Evolutionary conservation across 2,797 vertebrate species (phyloP), one percentile per base, ranked within the genome.

Genomic region (Amblyraja radiata): DNA sequence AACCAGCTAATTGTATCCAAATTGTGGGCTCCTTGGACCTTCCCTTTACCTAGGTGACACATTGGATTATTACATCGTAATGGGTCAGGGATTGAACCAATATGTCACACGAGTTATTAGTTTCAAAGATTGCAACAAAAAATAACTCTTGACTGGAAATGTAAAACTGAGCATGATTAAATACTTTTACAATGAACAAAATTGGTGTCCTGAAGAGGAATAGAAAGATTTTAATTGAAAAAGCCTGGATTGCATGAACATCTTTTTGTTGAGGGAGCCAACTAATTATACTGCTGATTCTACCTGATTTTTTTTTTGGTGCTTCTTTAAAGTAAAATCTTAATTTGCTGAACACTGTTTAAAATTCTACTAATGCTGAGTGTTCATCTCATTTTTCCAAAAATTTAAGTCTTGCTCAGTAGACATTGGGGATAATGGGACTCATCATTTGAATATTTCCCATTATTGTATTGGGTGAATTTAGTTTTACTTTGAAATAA

Each of bases 301-400:
- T 63, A 32, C 14, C n/a, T 68, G 63, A 86, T 32, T 36, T 68
- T 84, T 28, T 84, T 63, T 86, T 23, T 61, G 77, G n/a, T 78
- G 28, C 61, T 61, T 14, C 6, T n/a, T 68, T 68, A 18, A 18
- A 32, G 21, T 32, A 32, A 88, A 32, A n/a, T 6, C 61, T 23
- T 36, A 21, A 28, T 11, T 36, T 83, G 58, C 10, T 84, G 81
- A 58, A 11, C 54, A 84, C 21, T 3, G 25, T 58, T 58, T 61
- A 25, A 54, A 7, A 28, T 84, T 80, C 54, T 74, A 25, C 10
- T 25, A 84, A 84, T 28, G 11, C 65, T 36, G 18, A 16, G n/a
- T 79, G 32, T 39, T 79, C 78, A 79, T 39, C 78, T 79, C 28
- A 79, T 88, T 86, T 86, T 88, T 65, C n/a, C n/a, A n/a, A 3